Evolutionary conservation across 2,888 invertebrate species (phyloP), one percentile per base, ranked within the genome.

Genomic region (Disparrhopalites patrizii): DNA sequence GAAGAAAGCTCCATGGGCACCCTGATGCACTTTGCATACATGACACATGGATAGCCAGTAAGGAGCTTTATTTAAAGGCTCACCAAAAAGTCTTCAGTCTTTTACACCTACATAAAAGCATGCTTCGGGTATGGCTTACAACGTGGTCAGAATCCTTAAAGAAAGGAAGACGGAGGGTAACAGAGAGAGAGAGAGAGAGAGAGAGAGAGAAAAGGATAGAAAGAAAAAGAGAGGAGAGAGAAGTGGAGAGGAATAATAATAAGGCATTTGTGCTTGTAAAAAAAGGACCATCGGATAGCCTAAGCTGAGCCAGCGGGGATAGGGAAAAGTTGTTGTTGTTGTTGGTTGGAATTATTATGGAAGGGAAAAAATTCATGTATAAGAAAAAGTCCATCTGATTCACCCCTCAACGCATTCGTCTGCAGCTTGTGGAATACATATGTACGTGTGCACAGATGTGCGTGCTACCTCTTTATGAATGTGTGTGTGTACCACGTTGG

Each of bases 261-360:
- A 23, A 47, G 18, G 47, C 20, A 47, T 47, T 47, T 47, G 10
- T n/a, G n/a, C n/a, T n/a, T n/a, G n/a, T n/a, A n/a, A 15, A 15
- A 33, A 36, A 36, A 55, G 55, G 36, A 55, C 55, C 23, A 33
- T 54, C 28, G 54, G 28, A 33, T 36, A 20, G 55, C 55, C 55
- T 36, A 18, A 47, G 23, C 47, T 47, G 18, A 23, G 15, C 23
- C 13, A 15, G 18, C n/a, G 47, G 18, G 13, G 20, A 47, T 47
- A 47, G 47, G 47, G 25, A 47, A 47, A 47, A 20, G 47, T 47
- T 55, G 55, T 55, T 23, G 27, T 18, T 10, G 25, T 23, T 13
- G 18, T 47, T 28, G 52, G 52, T n/a, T n/a, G n/a, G n/a, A n/a
- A n/a, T n/a, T n/a, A n/a, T n/a, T n/a, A n/a, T n/a, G n/a, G n/a